Percentiles rank a stretch among this genome's conserved stretches.
Evolutionary conservation across 2,797 vertebrate genomes (phyloP).

Genomic region (Enteromius paludinosus): DNA sequence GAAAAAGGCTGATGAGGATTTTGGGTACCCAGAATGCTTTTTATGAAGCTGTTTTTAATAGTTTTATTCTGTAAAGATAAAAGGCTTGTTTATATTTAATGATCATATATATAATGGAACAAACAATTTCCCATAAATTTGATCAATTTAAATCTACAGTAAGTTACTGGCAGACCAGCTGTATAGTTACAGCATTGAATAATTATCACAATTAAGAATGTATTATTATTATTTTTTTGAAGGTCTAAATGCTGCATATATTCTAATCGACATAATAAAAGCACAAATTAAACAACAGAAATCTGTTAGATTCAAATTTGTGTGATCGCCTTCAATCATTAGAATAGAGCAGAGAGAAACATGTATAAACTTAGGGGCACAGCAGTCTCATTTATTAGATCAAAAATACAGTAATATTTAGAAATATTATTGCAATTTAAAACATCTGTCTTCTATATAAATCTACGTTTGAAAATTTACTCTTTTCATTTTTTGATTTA

Average conservation of each 20-base stretch:
- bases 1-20: too few species aligned
- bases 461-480: neutral
- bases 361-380: neutral
- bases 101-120: too few species aligned
- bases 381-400: neutral
- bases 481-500: too few species aligned
- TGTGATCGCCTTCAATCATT: neutral
- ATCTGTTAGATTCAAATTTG: neutral
- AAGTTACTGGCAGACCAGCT: too few species aligned
- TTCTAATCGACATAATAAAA: neutral
- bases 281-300: neutral
- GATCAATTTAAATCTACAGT: too few species aligned
- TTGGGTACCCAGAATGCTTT: too few species aligned
- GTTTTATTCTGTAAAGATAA: too few species aligned
- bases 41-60: too few species aligned
- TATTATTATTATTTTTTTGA: neutral
- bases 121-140: too few species aligned
- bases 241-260: neutral
- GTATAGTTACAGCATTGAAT: neutral
- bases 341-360: neutral
- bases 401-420: neutral
- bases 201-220: neutral
- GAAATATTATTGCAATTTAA: neutral
- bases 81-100: too few species aligned
- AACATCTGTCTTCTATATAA: neutral